A percentile compares a stretch with the other conserved stretches of the same genome.
phyloP scores from a whole-genome alignment of 2,888 invertebrate genomes.

The Lepidonotus clava region DNA sequence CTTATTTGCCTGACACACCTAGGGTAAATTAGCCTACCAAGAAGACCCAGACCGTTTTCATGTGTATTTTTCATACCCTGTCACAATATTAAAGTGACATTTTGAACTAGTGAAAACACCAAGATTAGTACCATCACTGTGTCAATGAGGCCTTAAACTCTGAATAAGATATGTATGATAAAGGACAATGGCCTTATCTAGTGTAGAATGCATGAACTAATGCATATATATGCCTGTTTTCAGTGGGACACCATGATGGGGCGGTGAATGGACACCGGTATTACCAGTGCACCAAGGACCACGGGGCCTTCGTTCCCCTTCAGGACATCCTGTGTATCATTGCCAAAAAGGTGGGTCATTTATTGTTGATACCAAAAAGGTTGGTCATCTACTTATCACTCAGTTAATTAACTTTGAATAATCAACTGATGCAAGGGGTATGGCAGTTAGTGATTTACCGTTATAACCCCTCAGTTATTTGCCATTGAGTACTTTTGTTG shows the following conservation, averaged over 20 bases:
- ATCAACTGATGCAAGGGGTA: too few relatives aligned
- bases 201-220: too few relatives aligned
- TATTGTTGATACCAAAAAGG: not conserved
- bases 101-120: not conserved
- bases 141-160: too few relatives aligned
- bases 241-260: slow-evolving; percentile 76
- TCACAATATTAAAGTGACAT: not conserved
- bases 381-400: not conserved
- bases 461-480: not conserved
- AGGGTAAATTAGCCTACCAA: too few relatives aligned
- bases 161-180: too few relatives aligned
- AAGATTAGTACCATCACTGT: too few relatives aligned
- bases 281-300: slow-evolving; percentile 73
- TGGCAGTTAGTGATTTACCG: too few relatives aligned
- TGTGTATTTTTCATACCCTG: too few relatives aligned
- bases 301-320: slow-evolving; percentile 74
- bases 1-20: too few relatives aligned
- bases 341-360: slow-evolving; percentile 67
- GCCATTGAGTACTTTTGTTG: not conserved
- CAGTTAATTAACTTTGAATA: not conserved
- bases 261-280: slow-evolving; percentile 73
- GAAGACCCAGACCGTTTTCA: too few relatives aligned
- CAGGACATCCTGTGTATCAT: slow-evolving; percentile 74
- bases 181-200: too few relatives aligned
- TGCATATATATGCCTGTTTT: too few relatives aligned